Evolutionary conservation across 2,797 vertebrate species (phyloP).

Genomic region (Microctenopoma stevenorrisi): DNA sequence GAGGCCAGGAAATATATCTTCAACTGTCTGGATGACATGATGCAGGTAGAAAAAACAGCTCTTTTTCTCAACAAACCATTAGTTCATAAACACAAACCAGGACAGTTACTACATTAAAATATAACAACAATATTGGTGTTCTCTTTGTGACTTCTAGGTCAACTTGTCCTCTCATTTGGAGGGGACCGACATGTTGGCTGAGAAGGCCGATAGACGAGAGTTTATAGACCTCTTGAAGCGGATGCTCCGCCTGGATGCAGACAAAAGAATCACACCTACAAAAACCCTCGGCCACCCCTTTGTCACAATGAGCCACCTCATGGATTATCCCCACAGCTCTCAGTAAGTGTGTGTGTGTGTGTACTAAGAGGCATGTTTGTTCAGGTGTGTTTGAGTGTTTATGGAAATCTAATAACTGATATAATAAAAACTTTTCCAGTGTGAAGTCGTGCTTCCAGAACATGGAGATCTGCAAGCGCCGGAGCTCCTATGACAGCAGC

Average conservation of each 20-base stretch:
- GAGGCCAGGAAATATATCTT: constrained; percentile 99
- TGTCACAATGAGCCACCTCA: constrained; percentile 96
- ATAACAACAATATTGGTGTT: background rate
- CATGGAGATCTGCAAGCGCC: constrained; percentile 98
- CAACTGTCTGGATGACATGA: constrained; percentile 99
- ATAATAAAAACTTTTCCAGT: constrained; percentile 70
- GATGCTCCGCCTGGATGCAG: constrained; percentile 98
- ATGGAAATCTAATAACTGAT: constrained; percentile 3
- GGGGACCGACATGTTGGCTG: constrained; percentile 97
- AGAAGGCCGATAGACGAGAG: constrained; percentile 97
- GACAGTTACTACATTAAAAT: background rate
- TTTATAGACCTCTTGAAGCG: constrained; percentile 98
- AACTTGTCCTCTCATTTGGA: constrained; percentile 98
- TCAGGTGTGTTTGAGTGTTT: background rate
- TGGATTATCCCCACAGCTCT: constrained; percentile 98
- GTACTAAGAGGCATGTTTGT: constrained; percentile 11
- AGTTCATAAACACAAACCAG: background rate
- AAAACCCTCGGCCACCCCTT: constrained; percentile 97
- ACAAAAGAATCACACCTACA: constrained; percentile 97
- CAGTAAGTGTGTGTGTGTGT: constrained; percentile 83
- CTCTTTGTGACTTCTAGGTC: constrained; percentile 83
- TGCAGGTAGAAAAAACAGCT: constrained; percentile 85
- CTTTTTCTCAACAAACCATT: background rate
- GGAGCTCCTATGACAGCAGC: constrained; percentile 92
- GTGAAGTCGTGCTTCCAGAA: constrained; percentile 99